These are phyloP conservation scores for Centropyge bicolor DNA, from an alignment of 2,797 vertebrate species.

Conservation along the genomic window DNA sequence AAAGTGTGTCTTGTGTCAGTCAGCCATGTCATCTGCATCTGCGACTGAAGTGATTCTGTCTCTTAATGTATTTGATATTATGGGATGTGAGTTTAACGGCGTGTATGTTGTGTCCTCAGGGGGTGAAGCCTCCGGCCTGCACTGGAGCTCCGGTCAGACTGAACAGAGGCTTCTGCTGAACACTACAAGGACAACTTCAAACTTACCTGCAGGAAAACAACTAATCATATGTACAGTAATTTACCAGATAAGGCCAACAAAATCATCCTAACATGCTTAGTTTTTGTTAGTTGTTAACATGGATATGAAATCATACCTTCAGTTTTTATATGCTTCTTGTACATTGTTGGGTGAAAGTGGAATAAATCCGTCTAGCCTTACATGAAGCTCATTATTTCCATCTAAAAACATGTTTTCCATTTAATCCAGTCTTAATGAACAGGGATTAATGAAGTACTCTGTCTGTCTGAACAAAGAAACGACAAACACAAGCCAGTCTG, in stretches of 20 bases:
- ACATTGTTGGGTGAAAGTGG: not conserved
- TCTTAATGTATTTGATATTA: not conserved
- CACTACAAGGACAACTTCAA: not conserved
- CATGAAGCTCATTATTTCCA: not conserved
- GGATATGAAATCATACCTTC: not conserved
- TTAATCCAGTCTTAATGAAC: not conserved
- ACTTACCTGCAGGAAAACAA: slow-evolving; percentile 2
- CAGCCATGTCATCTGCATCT: not conserved
- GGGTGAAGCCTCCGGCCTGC: slow-evolving; percentile 86
- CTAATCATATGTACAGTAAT: not conserved
- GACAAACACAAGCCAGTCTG: slow-evolving; percentile 3
- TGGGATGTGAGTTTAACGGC: not conserved
- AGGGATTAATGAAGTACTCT: too few species aligned
- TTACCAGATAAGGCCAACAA: not conserved
- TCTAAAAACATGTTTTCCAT: not conserved
- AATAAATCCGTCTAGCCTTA: slow-evolving; percentile 5
- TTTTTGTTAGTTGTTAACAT: not conserved
- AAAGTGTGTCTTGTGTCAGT: not conserved
- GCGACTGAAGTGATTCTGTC: not conserved
- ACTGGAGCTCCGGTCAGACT: slow-evolving; percentile 68
- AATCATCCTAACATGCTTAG: not conserved
- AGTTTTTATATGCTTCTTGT: not conserved
- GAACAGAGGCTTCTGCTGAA: slow-evolving; percentile 78
- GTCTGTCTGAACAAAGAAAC: not conserved
- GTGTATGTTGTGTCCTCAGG: slow-evolving; percentile 75